phyloP scores from a whole-genome alignment of 2,888 invertebrate species.

The Metellina segmentata region DNA sequence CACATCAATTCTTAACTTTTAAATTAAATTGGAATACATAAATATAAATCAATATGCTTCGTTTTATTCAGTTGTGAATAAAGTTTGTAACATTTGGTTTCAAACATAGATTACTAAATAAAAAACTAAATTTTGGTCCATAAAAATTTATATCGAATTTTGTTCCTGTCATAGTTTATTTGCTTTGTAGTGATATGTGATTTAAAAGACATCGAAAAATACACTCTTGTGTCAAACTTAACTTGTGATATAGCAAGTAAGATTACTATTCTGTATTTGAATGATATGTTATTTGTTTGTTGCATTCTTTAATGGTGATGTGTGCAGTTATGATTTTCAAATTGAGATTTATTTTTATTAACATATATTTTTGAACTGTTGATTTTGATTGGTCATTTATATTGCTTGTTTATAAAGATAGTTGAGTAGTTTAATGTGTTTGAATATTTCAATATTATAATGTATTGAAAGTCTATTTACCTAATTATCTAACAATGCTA shows the following conservation, averaged over 20 bases:
- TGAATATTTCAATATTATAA: background rate
- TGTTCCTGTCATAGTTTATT: too few relatives aligned
- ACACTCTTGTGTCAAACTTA: background rate
- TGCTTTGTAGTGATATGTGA: background rate
- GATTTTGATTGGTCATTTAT: background rate
- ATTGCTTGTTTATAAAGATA: background rate
- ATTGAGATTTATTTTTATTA: constrained; percentile 12
- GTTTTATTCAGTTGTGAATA: too few relatives aligned
- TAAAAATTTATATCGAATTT: too few relatives aligned
- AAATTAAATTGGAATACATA: too few relatives aligned
- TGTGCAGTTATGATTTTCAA: background rate
- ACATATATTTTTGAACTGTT: background rate
- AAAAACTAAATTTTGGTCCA: too few relatives aligned
- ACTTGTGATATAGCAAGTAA: background rate
- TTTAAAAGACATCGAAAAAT: background rate
- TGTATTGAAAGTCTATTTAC: too few relatives aligned
- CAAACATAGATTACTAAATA: too few relatives aligned
- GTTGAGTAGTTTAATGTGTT: background rate
- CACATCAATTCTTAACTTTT: too few relatives aligned
- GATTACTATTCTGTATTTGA: background rate
- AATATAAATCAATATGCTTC: too few relatives aligned
- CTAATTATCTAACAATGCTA: too few relatives aligned
- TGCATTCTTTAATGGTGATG: constrained; percentile 5
- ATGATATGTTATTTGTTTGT: background rate
- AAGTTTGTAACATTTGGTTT: too few relatives aligned